Conservation (phyloP, 2,113 vertebrate species). For the Miniopterus natalensis region DNA sequence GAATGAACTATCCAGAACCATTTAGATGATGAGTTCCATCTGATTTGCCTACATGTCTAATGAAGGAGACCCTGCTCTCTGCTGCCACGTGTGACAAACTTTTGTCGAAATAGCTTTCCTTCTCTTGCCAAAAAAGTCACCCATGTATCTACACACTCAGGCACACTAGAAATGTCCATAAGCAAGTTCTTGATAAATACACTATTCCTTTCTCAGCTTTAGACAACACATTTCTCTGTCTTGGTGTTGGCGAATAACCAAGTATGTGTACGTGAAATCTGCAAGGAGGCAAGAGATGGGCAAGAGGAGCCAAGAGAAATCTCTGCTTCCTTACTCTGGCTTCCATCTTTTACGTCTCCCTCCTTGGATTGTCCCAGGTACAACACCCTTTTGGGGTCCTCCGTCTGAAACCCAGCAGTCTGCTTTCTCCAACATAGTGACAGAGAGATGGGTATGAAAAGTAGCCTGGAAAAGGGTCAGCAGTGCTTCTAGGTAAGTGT, state of each 20-base stretch:
- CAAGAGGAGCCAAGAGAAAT: background rate
- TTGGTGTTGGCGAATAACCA: background rate
- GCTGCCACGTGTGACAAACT: background rate
- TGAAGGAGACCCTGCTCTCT: background rate
- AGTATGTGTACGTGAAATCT: background rate
- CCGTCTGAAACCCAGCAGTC: background rate
- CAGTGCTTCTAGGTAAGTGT: background rate
- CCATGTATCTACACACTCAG: background rate
- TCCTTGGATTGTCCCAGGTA: background rate
- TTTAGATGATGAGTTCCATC: background rate
- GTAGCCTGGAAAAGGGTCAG: background rate
- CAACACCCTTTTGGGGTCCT: background rate
- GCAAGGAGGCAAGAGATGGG: background rate
- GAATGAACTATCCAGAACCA: background rate
- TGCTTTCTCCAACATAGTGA: background rate
- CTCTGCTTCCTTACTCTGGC: background rate
- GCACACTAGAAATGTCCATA: background rate
- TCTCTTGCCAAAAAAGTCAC: slow-evolving; percentile 18
- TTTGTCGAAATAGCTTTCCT: background rate
- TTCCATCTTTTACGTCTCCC: background rate
- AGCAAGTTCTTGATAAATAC: background rate
- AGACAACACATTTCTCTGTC: background rate
- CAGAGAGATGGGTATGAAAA: background rate
- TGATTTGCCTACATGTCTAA: background rate
- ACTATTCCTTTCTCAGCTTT: background rate